These are phyloP conservation scores for Leptopilina boulardi DNA, from an alignment of 1,140 invertebrate species.

Conservation along the genomic window DNA sequence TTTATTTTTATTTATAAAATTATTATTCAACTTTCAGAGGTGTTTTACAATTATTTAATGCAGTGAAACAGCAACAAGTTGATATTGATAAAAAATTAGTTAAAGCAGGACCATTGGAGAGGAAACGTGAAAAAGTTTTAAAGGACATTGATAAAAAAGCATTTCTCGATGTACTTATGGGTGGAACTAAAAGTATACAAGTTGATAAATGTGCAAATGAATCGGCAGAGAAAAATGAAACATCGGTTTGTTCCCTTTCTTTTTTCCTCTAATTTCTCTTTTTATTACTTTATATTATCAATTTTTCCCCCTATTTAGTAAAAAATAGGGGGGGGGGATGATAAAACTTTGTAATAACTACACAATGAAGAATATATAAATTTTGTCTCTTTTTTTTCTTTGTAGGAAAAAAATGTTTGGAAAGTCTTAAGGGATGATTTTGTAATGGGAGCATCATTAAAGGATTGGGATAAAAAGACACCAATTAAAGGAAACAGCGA, in stretches of 20 bases:
- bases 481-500: conserved; percentile 68
- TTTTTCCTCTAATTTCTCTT: no score
- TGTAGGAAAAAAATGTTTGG: conserved; percentile 73
- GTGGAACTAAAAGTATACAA: conserved; percentile 77
- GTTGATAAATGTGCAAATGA: conserved; percentile 53
- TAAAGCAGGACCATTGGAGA: conserved; percentile 85
- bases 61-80: conserved; percentile 90
- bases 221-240: conserved; percentile 44
- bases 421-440: conserved; percentile 87
- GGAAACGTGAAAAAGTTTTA: conserved; percentile 88
- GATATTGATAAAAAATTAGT: conserved; percentile 84
- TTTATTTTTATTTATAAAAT: no score
- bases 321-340: no score
- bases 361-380: no score
- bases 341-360: no score
- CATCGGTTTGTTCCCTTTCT: conserved; percentile 33
- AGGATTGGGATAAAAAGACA: conserved; percentile 92
- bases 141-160: conserved; percentile 87
- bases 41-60: conserved; percentile 94
- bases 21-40: conserved; percentile 78
- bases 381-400: conserved; percentile 12
- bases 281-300: background rate
- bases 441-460: conserved; percentile 91
- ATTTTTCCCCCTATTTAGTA: no score
- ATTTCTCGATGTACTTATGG: conserved; percentile 90